A percentile compares a stretch with the other conserved stretches of the same genome.
These are phyloP conservation scores for Sebastes fasciatus DNA, from an alignment of 2,113 vertebrate species.

Conservation along the genomic window DNA sequence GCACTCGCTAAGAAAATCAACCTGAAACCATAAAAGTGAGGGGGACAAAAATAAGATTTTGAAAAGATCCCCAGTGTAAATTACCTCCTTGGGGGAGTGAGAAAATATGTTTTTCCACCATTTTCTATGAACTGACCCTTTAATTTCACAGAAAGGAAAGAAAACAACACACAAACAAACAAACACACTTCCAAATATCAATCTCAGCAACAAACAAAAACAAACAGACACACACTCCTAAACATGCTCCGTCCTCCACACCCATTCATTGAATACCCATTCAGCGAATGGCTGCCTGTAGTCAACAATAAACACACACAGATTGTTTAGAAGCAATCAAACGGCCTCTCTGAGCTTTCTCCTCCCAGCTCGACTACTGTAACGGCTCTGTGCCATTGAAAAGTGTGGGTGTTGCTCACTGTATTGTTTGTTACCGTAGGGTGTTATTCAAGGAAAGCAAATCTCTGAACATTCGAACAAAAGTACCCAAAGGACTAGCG, in stretches of 20 bases:
- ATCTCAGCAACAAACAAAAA: conserved; percentile 63
- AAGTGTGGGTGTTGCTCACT: conserved; percentile 81
- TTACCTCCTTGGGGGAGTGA: background rate
- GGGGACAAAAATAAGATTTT: background rate
- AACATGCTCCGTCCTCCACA: conserved; percentile 62
- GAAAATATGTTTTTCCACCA: background rate
- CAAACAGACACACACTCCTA: conserved; percentile 67
- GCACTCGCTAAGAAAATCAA: background rate
- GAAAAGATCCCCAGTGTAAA: background rate
- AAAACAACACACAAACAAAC: conserved; percentile 61
- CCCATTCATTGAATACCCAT: conserved; percentile 71
- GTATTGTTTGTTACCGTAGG: conserved; percentile 79
- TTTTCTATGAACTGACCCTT: conserved; percentile 23
- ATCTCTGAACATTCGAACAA: conserved; percentile 86
- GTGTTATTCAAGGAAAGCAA: conserved; percentile 86
- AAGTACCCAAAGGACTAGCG: conserved; percentile 87
- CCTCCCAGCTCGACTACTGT: conserved; percentile 67
- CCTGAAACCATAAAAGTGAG: background rate
- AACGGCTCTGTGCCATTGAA: conserved; percentile 77
- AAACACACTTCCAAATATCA: conserved; percentile 58
- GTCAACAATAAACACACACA: conserved; percentile 81
- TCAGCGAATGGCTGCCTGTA: conserved; percentile 64
- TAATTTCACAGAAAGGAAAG: conserved; percentile 39
- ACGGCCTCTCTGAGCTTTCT: conserved; percentile 67
- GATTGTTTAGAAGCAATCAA: conserved; percentile 82